Conservation (phyloP, 2,113 vertebrate species). For the Scartelaos histophorus region DNA sequence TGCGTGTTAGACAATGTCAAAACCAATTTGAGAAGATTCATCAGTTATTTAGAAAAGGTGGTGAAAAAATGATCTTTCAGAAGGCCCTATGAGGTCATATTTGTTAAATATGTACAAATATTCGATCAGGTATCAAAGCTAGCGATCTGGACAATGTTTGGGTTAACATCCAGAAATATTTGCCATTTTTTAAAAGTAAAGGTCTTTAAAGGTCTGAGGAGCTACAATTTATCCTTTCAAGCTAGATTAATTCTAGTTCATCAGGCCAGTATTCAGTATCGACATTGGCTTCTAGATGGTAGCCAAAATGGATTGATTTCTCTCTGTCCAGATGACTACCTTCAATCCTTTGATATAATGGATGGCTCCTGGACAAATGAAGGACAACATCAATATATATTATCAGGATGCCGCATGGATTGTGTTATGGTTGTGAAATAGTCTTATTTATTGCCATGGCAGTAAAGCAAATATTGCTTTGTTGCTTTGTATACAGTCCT, state of each 20-base stretch:
- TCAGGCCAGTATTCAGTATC: neutral
- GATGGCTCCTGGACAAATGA: neutral
- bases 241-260: neutral
- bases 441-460: slow-evolving; percentile 55
- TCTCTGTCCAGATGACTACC: neutral
- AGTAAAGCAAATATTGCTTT: slow-evolving; percentile 11
- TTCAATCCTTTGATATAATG: neutral
- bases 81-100: neutral
- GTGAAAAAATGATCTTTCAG: slow-evolving; percentile 70
- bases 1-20: slow-evolving; percentile 94
- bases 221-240: neutral
- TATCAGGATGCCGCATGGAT: slow-evolving; percentile 8
- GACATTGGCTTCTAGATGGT: neutral
- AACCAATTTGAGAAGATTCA: slow-evolving; percentile 92
- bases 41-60: slow-evolving; percentile 88
- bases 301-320: neutral
- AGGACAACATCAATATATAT: slow-evolving; percentile 5
- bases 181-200: neutral
- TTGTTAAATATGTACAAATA: slow-evolving; percentile 7
- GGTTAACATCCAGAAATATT: neutral
- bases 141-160: neutral
- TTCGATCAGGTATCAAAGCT: slow-evolving; percentile 1
- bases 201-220: neutral
- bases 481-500: slow-evolving; percentile 39
- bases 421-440: slow-evolving; percentile 29